Evolutionary conservation across 2,113 vertebrate species (phyloP).

Genomic region (Chrysochloris asiatica): DNA sequence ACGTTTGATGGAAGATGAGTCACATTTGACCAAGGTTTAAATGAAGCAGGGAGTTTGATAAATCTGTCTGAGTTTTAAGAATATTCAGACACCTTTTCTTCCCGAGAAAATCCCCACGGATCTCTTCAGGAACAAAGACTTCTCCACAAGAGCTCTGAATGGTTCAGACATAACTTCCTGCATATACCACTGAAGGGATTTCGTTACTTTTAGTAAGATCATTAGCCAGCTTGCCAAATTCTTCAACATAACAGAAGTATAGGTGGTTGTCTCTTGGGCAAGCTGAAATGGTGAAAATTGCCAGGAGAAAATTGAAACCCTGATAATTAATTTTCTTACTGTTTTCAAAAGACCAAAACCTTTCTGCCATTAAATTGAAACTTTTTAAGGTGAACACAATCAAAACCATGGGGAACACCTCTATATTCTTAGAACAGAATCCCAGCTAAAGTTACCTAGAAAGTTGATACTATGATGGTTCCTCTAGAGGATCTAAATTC

Average conservation of each 20-base stretch:
- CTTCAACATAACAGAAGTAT: conserved; percentile 82
- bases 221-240: conserved; percentile 78
- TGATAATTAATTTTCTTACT: conserved; percentile 85
- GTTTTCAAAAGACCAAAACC: conserved; percentile 82
- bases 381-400: conserved; percentile 71
- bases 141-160: conserved; percentile 66
- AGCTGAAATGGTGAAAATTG: conserved; percentile 81
- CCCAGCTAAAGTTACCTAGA: conserved; percentile 67
- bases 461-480: conserved; percentile 75
- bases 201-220: conserved; percentile 77
- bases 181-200: conserved; percentile 73
- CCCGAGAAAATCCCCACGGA: conserved; percentile 64
- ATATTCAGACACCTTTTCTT: conserved; percentile 71
- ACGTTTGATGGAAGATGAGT: conserved; percentile 48
- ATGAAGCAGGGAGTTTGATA: conserved; percentile 63
- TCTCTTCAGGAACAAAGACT: conserved; percentile 68
- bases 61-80: conserved; percentile 57
- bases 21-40: conserved; percentile 63
- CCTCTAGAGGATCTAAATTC: conserved; percentile 79
- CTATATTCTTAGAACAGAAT: conserved; percentile 69
- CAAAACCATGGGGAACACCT: conserved; percentile 72
- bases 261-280: conserved; percentile 79
- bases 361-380: conserved; percentile 83
- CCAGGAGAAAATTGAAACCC: conserved; percentile 83
- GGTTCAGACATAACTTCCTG: conserved; percentile 73